Evolutionary conservation across 2,797 vertebrate genomes (phyloP).

Genomic region (Cynodonichthys magdalenae): DNA sequence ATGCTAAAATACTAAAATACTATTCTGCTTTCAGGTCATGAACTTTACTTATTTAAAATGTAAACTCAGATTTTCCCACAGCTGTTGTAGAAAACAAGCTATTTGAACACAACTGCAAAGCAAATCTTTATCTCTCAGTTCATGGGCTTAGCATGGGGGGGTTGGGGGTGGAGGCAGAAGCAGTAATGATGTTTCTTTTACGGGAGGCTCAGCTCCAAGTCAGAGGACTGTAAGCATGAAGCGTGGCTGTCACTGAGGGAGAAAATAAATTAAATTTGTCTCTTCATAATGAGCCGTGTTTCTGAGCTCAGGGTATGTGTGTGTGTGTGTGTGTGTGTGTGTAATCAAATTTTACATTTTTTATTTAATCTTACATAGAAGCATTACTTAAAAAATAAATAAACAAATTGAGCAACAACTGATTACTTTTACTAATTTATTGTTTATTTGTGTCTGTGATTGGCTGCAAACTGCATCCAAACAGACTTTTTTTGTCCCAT

Average conservation of each 20-base stretch:
- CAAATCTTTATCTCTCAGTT: constrained; percentile 32
- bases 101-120: constrained; percentile 36
- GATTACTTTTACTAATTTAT: no score
- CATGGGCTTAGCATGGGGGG: constrained; percentile 21
- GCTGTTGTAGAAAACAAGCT: constrained; percentile 28
- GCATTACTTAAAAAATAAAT: no score
- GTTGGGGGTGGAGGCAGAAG: background rate
- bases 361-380: no score
- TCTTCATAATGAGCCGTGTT: constrained; percentile 51
- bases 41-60: no score
- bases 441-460: no score
- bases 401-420: no score
- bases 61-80: background rate
- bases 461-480: no score
- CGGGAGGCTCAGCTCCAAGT: constrained; percentile 43
- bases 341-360: no score
- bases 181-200: constrained; percentile 23
- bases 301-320: constrained; percentile 28
- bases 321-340: constrained; percentile 1
- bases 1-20: no score
- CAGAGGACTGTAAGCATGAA: constrained; percentile 43
- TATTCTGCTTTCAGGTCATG: no score
- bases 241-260: constrained; percentile 48
- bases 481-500: no score
- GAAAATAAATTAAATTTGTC: constrained; percentile 62